Evolutionary conservation across 2,797 vertebrate genomes (phyloP).

Genomic region (Scomberomorus guttatus): DNA sequence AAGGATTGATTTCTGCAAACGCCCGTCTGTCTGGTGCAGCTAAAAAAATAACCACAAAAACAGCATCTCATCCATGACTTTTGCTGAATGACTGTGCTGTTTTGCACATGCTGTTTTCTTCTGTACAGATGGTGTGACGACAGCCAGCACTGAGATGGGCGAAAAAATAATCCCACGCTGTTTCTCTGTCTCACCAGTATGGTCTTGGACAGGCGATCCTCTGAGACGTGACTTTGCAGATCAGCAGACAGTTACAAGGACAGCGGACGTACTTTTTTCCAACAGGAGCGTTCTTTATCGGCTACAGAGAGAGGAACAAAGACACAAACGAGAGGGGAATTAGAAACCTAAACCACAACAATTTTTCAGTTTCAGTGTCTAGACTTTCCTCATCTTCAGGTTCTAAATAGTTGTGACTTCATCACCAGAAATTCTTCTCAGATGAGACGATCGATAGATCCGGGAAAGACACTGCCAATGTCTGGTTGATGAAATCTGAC

Average conservation of each 20-base stretch:
- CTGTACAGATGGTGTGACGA: slow-evolving; percentile 12
- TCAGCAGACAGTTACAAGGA: slow-evolving; percentile 93
- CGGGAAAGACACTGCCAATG: background rate
- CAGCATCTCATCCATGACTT: background rate
- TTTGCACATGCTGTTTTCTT: background rate
- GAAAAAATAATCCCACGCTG: slow-evolving; percentile 3
- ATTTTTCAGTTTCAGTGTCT: background rate
- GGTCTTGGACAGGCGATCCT: slow-evolving; percentile 92
- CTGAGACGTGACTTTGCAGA: slow-evolving; percentile 93
- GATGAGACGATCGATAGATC: background rate
- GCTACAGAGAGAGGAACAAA: slow-evolving; percentile 74
- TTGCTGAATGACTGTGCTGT: background rate
- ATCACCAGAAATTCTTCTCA: slow-evolving; percentile 1
- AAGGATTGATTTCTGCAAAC: too few relatives aligned
- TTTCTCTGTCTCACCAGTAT: slow-evolving; percentile 86
- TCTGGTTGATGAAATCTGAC: background rate
- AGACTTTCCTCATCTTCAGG: background rate
- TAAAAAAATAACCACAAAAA: too few relatives aligned
- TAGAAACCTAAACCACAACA: background rate
- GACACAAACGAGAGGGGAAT: background rate
- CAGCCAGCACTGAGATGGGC: background rate
- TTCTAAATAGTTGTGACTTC: background rate
- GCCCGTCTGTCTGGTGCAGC: too few relatives aligned
- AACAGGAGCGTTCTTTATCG: slow-evolving; percentile 91
- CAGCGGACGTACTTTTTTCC: slow-evolving; percentile 96